Conservation (phyloP, 1,140 invertebrate species). For the Hestina assimilis region DNA sequence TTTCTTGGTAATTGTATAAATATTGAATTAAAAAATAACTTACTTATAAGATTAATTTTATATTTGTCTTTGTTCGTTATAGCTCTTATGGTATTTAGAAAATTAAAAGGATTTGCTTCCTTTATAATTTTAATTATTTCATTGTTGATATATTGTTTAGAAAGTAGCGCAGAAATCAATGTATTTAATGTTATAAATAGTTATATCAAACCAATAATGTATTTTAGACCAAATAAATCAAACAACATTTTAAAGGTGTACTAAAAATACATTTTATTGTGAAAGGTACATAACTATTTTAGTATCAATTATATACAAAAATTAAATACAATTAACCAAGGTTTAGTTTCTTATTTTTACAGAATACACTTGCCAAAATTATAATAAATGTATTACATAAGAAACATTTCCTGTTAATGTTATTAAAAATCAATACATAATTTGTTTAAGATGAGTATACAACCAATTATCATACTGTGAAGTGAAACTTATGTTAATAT, state of each 20-base stretch:
- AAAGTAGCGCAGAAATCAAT: conserved; percentile 39
- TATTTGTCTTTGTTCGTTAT: conserved; percentile 48
- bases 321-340: conserved; percentile 50
- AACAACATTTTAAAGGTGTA: conserved; percentile 59
- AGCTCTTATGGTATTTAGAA: conserved; percentile 42
- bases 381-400: conserved; percentile 15
- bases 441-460: conserved; percentile 10
- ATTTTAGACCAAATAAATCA: conserved; percentile 20
- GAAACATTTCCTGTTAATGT: conserved; percentile 3
- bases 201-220: conserved; percentile 16
- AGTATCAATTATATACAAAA: conserved; percentile 75
- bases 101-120: conserved; percentile 42
- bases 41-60: conserved; percentile 28
- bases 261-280: conserved; percentile 78
- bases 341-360: conserved; percentile 6
- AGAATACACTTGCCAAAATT: conserved; percentile 18
- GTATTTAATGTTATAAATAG: conserved; percentile 33
- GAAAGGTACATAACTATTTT: conserved; percentile 72
- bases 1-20: conserved; percentile 55
- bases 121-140: conserved; percentile 40
- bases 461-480: neutral
- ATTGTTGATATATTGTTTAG: conserved; percentile 49
- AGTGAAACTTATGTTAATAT: neutral
- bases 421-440: conserved; percentile 44
- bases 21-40: conserved; percentile 15